Percentiles rank a stretch among this genome's conserved stretches.
Evolutionary conservation across 2,888 invertebrate genomes (phyloP).

Genomic region (Folsomia manolachei): DNA sequence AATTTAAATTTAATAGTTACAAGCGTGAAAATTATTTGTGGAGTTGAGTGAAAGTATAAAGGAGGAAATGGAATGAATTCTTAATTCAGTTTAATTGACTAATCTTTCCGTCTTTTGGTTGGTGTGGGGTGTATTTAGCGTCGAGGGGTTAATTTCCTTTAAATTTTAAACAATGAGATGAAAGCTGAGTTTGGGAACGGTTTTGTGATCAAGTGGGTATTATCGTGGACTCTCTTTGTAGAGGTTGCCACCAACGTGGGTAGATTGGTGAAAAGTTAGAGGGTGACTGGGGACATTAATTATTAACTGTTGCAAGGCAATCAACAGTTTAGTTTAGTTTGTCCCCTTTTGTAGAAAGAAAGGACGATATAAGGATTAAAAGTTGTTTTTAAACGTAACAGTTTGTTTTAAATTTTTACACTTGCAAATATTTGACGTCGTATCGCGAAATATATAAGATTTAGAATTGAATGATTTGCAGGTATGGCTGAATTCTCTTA

Average conservation of each 20-base stretch:
- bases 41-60: neutral
- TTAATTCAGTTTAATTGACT: conserved; percentile 1
- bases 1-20: too few relatives aligned
- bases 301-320: conserved; percentile 6
- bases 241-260: too few relatives aligned
- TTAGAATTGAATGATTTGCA: too few relatives aligned
- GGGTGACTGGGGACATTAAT: conserved; percentile 5
- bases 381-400: too few relatives aligned
- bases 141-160: neutral
- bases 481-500: too few relatives aligned
- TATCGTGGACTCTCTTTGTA: too few relatives aligned
- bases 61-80: neutral
- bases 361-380: too few relatives aligned
- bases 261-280: too few relatives aligned
- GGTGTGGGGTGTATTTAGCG: neutral
- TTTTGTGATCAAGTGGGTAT: too few relatives aligned
- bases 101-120: neutral
- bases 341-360: conserved; percentile 11
- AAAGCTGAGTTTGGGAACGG: neutral
- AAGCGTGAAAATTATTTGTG: neutral
- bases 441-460: too few relatives aligned
- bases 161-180: neutral
- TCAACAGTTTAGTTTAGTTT: conserved; percentile 17
- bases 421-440: too few relatives aligned
- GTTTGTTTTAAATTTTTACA: too few relatives aligned